Evolutionary conservation across 2,113 vertebrate genomes (phyloP).

Genomic region (Nothoprocta pentlandii): DNA sequence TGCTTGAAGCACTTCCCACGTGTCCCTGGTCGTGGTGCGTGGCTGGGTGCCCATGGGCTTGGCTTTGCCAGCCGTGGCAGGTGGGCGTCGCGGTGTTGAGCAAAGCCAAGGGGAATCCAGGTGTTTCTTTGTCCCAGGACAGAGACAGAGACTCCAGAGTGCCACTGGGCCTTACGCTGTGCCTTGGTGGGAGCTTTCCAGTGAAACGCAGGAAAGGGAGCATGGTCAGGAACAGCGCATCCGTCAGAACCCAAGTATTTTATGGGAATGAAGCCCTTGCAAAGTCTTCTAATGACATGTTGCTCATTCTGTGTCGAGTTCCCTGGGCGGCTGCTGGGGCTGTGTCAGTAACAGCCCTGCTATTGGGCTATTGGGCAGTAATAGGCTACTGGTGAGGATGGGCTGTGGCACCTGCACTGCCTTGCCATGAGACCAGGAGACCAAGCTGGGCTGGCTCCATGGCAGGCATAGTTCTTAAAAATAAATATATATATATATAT

Average conservation of each 20-base stretch:
- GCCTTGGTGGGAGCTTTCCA: neutral
- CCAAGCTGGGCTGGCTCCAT: neutral
- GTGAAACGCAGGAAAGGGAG: neutral
- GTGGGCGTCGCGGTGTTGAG: neutral
- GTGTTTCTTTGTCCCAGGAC: neutral
- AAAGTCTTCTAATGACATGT: neutral
- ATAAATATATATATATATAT: no score
- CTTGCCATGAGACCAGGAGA: neutral
- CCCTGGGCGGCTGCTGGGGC: neutral
- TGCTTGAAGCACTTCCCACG: neutral
- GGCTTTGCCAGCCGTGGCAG: neutral
- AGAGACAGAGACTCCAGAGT: neutral
- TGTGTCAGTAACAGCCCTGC: neutral
- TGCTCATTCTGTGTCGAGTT: neutral
- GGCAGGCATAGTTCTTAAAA: neutral
- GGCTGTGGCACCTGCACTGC: accelerated
- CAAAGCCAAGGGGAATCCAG: neutral
- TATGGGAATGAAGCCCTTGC: neutral
- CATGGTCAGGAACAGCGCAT: neutral
- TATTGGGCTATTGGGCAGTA: no score
- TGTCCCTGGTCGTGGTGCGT: neutral
- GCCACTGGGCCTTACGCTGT: neutral
- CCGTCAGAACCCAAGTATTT: neutral
- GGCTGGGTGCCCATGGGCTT: neutral
- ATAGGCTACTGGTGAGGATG: neutral